phyloP scores from a whole-genome alignment of 2,797 vertebrate genomes.

The Gymnodraco acuticeps region DNA sequence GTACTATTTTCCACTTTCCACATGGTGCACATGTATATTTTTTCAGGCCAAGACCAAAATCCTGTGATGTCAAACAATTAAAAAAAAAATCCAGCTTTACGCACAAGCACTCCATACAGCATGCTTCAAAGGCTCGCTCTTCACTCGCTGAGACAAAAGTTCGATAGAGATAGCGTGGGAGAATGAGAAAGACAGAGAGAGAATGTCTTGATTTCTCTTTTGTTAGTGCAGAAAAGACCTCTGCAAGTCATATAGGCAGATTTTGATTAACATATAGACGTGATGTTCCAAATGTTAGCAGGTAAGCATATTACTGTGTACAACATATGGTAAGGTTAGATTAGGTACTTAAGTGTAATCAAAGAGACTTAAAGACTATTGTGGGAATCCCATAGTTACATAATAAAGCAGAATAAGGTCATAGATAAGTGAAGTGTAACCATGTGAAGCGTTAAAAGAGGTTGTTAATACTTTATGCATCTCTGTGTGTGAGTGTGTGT shows the following conservation, averaged over 20 bases:
- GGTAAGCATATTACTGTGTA: neutral
- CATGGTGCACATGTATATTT: slow-evolving; percentile 51
- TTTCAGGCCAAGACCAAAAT: slow-evolving; percentile 39
- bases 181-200: slow-evolving; percentile 40
- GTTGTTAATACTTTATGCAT: neutral
- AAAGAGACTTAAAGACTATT: neutral
- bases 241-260: neutral
- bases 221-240: neutral
- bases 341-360: neutral
- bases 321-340: neutral
- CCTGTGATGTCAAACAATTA: slow-evolving; percentile 49
- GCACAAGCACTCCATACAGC: slow-evolving; percentile 12
- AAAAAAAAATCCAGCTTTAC: slow-evolving; percentile 36
- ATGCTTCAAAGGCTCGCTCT: slow-evolving; percentile 59
- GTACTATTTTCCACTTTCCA: neutral
- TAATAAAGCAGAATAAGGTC: neutral
- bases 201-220: slow-evolving; percentile 44
- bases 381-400: neutral
- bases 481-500: neutral
- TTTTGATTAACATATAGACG: slow-evolving; percentile 1
- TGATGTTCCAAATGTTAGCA: neutral
- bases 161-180: slow-evolving; percentile 55
- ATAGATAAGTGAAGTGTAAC: slow-evolving; percentile 8
- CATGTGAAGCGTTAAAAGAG: neutral
- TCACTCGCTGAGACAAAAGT: slow-evolving; percentile 52